These are phyloP conservation scores for Zaprionus ornatus DNA, from an alignment of 1,140 invertebrate genomes.

Conservation along the genomic window DNA sequence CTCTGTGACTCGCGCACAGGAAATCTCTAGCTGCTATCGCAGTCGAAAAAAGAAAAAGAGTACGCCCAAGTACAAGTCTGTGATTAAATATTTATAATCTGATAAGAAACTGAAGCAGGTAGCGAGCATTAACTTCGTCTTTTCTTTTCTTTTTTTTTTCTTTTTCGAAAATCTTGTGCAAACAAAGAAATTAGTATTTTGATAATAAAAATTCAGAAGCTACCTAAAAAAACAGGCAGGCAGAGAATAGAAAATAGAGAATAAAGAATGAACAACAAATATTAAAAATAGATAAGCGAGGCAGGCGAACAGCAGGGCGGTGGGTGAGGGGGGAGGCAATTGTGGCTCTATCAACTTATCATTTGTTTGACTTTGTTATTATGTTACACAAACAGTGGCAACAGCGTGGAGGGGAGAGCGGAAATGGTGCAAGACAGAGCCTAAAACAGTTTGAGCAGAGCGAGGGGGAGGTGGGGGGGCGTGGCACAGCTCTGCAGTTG, in stretches of 20 bases:
- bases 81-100: conserved; percentile 82
- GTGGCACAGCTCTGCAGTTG: conserved; percentile 8
- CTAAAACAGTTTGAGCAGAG: conserved; percentile 27
- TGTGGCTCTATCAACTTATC: conserved; percentile 78
- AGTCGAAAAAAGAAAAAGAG: conserved; percentile 47
- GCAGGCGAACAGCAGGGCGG: not conserved
- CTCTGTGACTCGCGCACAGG: conserved; percentile 28
- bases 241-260: conserved; percentile 8
- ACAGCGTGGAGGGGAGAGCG: conserved; percentile 14
- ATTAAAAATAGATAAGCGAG: conserved; percentile 76
- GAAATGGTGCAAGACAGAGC: not conserved
- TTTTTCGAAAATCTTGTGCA: conserved; percentile 68
- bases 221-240: conserved; percentile 60
- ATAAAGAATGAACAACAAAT: conserved; percentile 40
- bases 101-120: conserved; percentile 75
- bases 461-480: conserved; percentile 16
- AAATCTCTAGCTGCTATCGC: conserved; percentile 46
- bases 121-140: conserved; percentile 23
- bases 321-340: conserved; percentile 43
- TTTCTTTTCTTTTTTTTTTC: conserved; percentile 25
- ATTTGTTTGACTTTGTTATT: conserved; percentile 81
- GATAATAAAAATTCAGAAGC: conserved; percentile 82
- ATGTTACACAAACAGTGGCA: conserved; percentile 77
- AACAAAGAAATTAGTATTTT: conserved; percentile 82
- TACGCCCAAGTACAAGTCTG: conserved; percentile 71